phyloP scores from a whole-genome alignment of 2,888 invertebrate genomes.

The Mesopsocus fuscifrons region DNA sequence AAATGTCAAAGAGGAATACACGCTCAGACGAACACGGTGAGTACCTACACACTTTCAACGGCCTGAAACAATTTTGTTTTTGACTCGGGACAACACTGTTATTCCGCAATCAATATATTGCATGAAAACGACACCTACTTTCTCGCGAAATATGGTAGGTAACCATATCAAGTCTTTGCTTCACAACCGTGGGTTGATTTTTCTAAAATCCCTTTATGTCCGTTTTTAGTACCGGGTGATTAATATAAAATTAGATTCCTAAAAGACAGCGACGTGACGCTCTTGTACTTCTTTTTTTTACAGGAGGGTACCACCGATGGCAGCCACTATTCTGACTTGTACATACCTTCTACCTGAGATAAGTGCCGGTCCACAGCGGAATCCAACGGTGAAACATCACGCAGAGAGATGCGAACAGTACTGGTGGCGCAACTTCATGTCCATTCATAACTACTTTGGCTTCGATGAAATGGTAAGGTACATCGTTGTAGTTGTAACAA shows the following conservation, averaged over 20 bases:
- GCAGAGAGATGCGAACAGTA: slow-evolving; percentile 43
- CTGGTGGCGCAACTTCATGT: slow-evolving; percentile 51
- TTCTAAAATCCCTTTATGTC: too few species aligned
- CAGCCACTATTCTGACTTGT: slow-evolving; percentile 43
- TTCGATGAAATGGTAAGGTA: slow-evolving; percentile 43
- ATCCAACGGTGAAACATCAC: slow-evolving; percentile 43
- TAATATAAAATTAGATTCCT: too few species aligned
- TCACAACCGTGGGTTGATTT: too few species aligned
- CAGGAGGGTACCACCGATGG: slow-evolving; percentile 41
- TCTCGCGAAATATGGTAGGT: too few species aligned
- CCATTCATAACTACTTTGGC: slow-evolving; percentile 53
- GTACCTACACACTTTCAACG: background rate
- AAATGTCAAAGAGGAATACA: slow-evolving; percentile 37
- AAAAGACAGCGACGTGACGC: too few species aligned
- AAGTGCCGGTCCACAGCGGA: slow-evolving; percentile 48
- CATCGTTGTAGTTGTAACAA: too few species aligned
- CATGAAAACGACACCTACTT: too few species aligned
- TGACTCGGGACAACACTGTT: background rate
- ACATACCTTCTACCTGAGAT: slow-evolving; percentile 41
- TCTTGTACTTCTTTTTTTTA: background rate
- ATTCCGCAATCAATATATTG: too few species aligned
- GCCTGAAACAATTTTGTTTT: background rate
- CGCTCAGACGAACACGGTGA: slow-evolving; percentile 28
- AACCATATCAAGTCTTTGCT: too few species aligned
- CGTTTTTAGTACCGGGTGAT: too few species aligned